Percentiles rank a stretch among this genome's conserved stretches.
These are phyloP conservation scores for Ganaspis sp. DNA, from an alignment of 1,140 invertebrate species.

Conservation along the genomic window DNA sequence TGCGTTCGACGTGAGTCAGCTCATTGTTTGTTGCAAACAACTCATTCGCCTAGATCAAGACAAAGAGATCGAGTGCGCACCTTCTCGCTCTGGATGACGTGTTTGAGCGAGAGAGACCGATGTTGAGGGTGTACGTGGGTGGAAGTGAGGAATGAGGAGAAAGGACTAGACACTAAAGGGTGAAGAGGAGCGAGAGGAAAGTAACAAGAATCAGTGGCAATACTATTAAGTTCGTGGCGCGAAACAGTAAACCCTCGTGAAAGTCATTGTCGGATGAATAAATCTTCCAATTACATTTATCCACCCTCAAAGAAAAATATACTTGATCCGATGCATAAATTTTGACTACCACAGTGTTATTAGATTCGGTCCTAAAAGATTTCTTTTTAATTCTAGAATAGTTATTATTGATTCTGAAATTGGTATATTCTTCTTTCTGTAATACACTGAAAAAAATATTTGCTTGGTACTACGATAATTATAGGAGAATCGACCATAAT, in stretches of 20 bases:
- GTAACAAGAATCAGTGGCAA: not conserved
- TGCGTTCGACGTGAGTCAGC: constrained; percentile 50
- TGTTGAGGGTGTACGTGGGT: constrained; percentile 4
- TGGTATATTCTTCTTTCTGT: too few relatives aligned
- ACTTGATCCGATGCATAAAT: too few relatives aligned
- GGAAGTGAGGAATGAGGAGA: not conserved
- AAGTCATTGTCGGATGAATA: constrained; percentile 17
- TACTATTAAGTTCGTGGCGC: not conserved
- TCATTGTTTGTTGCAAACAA: constrained; percentile 41
- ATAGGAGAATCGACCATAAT: too few relatives aligned
- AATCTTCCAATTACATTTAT: not conserved
- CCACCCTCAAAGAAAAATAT: too few relatives aligned
- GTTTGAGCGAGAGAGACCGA: not conserved
- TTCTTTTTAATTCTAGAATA: too few relatives aligned
- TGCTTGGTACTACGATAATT: too few relatives aligned
- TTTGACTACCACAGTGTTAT: too few relatives aligned
- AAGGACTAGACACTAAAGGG: not conserved
- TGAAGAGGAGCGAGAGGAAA: not conserved
- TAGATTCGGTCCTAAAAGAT: too few relatives aligned
- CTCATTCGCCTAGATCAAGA: constrained; percentile 17
- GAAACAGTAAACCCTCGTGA: not conserved
- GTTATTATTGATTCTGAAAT: too few relatives aligned
- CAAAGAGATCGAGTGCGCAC: constrained; percentile 9
- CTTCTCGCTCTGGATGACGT: not conserved
- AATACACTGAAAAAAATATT: too few relatives aligned